Base-by-base conservation (phyloP, 1,140 invertebrate species). In the Neocloeon triangulifer region DNA sequence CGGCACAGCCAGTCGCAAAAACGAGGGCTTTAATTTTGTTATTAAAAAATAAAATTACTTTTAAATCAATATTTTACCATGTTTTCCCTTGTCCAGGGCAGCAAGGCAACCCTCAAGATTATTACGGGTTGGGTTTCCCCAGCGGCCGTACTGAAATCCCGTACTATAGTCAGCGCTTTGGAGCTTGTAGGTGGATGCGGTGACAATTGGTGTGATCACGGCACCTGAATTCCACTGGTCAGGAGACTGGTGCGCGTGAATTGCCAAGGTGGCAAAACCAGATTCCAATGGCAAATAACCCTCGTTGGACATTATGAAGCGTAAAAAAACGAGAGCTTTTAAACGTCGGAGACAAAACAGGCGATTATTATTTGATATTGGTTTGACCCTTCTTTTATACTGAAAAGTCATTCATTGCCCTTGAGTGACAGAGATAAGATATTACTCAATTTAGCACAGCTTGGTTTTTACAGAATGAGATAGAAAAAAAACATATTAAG, bases 161-260 rank as follows among this genome's bases (percentile, higher is more conserved):
- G 61, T 64, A 40, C 75, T 66, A 48, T 85, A 54, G 14, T 61
- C 81, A 8, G 91, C 89, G 17, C 55, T 71, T 41, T 67, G 63
- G 53, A 97, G 92, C 47, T 85, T 80, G 51, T 84, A 99, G 29
- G 92, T 98, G 8, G 94, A 89, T 1, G 89, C 71, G 43, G 82
- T 61, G 4, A 80, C 75, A 41, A 97, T 75, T 1, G 84, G 86
- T n/a, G 88, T 73, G 18, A 97, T 71, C 8, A 97, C 75, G 29
- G 77, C 56, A 33, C 57, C 51, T 25, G 61, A 64, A 12, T 37
- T 72, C 85, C 85, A 94, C 59, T 94, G 73, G 30, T 73, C 66
- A 5, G 89, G 78, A 42, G 82, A 72, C 55, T 92, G 85, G 10
- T 84, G 88, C 20, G 58, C 66, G 44, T 96, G 91, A 44, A 95